A percentile compares a stretch with the other conserved stretches of the same genome.
phyloP scores from a whole-genome alignment of 1,140 invertebrate species.

The Nasonia vitripennis region DNA sequence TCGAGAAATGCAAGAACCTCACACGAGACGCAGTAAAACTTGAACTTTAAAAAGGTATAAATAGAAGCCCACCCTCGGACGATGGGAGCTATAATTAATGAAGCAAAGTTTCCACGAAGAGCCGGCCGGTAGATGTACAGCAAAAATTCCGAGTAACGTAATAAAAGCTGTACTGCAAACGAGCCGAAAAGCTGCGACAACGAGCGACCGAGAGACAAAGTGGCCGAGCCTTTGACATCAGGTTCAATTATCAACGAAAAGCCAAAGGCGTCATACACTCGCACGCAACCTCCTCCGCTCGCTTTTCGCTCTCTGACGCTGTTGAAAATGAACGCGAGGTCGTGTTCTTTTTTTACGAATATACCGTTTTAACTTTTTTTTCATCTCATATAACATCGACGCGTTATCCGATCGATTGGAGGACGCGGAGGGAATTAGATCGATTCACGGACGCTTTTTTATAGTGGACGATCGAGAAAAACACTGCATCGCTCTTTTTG shows the following conservation, averaged over 20 bases:
- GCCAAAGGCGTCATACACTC: neutral
- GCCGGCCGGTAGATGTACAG: neutral
- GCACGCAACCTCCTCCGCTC: neutral
- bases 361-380: neutral
- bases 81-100: neutral
- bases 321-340: neutral
- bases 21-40: neutral
- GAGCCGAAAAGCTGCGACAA: neutral
- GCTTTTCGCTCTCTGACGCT: neutral
- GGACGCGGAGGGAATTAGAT: neutral
- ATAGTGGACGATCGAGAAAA: neutral
- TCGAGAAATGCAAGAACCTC: neutral
- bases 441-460: neutral
- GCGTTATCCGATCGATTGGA: too few species aligned
- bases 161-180: neutral
- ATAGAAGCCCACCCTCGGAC: neutral
- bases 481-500: neutral
- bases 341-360: constrained; percentile 18
- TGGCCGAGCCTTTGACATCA: neutral
- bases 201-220: neutral
- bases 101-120: neutral
- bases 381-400: too few species aligned
- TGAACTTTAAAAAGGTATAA: neutral
- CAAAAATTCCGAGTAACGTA: constrained; percentile 4
- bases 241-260: constrained; percentile 31